These are phyloP conservation scores for Styela clava DNA, from an alignment of 23 tunicate species.

Conservation along the genomic window DNA sequence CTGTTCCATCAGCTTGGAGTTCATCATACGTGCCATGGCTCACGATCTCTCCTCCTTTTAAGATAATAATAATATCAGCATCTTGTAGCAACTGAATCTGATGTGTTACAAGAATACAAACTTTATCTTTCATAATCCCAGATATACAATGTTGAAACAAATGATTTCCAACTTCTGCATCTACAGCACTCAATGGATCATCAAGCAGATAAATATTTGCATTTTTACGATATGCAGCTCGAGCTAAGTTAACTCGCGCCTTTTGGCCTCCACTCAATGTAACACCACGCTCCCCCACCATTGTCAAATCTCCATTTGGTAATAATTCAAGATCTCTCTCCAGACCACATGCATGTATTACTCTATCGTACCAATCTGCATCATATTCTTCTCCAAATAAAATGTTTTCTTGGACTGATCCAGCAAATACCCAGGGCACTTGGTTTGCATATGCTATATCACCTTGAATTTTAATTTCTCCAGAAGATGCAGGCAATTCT, in stretches of 20 bases:
- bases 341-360: slow-evolving; percentile 23
- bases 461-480: slow-evolving; percentile 10
- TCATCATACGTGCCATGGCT: slow-evolving; percentile 47
- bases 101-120: slow-evolving; percentile 87
- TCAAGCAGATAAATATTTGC: slow-evolving; percentile 59
- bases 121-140: slow-evolving; percentile 58
- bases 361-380: slow-evolving; percentile 27
- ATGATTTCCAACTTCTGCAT: slow-evolving; percentile 73
- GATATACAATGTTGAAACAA: slow-evolving; percentile 74
- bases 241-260: slow-evolving; percentile 89
- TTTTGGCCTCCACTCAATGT: slow-evolving; percentile 96
- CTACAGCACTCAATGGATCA: slow-evolving; percentile 95
- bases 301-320: slow-evolving; percentile 66
- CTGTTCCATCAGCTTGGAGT: slow-evolving; percentile 67
- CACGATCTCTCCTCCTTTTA: slow-evolving; percentile 67
- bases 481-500: slow-evolving; percentile 15
- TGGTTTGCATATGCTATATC: slow-evolving; percentile 26
- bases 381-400: slow-evolving; percentile 33
- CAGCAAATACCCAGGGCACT: slow-evolving; percentile 46
- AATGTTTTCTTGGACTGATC: slow-evolving; percentile 33
- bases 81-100: slow-evolving; percentile 65
- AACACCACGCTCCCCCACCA: slow-evolving; percentile 94
- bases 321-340: slow-evolving; percentile 52
- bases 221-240: slow-evolving; percentile 69
- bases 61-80: slow-evolving; percentile 64